phyloP scores from a whole-genome alignment of 2,797 vertebrate genomes.

The Clarias pachynema region DNA sequence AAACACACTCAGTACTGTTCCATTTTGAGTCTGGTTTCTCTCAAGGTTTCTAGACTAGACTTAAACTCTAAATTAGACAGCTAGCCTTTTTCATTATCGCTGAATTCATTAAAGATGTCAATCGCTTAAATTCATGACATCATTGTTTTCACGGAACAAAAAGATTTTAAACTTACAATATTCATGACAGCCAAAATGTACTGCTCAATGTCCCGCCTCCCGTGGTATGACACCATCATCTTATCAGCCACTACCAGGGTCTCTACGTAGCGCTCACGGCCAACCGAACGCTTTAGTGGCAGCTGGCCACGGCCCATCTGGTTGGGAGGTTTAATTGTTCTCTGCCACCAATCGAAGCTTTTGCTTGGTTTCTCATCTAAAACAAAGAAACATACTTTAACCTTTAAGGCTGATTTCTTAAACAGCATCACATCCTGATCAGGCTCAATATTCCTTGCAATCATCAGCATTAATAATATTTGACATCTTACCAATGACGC shows the following conservation, averaged over 20 bases:
- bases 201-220: constrained; percentile 95
- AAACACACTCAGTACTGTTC: not conserved
- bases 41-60: not conserved
- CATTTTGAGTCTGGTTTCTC: not conserved
- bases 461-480: not conserved
- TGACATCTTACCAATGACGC: constrained; percentile 85
- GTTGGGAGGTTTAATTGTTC: constrained; percentile 86
- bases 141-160: constrained; percentile 8
- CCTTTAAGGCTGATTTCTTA: not conserved
- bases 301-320: constrained; percentile 88
- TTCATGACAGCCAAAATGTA: constrained; percentile 99
- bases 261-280: constrained; percentile 94
- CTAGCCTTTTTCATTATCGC: not conserved
- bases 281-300: constrained; percentile 94
- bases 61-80: not conserved
- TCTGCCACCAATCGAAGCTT: constrained; percentile 88
- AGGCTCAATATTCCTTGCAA: not conserved
- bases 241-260: constrained; percentile 97
- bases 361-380: constrained; percentile 94
- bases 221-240: constrained; percentile 99
- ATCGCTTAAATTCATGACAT: no score
- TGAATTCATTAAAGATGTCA: not conserved
- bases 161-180: constrained; percentile 97
- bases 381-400: not conserved
- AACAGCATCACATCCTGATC: not conserved